A percentile compares a stretch with the other conserved stretches of the same genome.
These are phyloP conservation scores for Xenopus borealis DNA, from an alignment of 2,113 vertebrate genomes.

Conservation along the genomic window DNA sequence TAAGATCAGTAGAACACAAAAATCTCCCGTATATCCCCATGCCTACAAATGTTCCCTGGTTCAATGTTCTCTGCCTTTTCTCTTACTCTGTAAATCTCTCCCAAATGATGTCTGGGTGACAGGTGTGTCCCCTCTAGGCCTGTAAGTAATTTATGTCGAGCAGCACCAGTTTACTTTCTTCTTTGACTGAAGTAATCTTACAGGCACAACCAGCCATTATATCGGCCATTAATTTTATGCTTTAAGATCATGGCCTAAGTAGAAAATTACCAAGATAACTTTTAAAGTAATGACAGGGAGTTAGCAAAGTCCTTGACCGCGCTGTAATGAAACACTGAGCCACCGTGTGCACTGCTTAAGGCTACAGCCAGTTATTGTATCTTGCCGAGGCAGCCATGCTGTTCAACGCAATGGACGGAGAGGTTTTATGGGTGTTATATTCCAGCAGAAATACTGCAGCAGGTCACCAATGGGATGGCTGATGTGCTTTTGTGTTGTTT, in stretches of 20 bases:
- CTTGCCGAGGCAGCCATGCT: constrained; percentile 2
- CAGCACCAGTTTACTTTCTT: constrained; percentile 9
- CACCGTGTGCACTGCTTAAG: neutral
- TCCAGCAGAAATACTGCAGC: neutral
- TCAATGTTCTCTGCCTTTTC: neutral
- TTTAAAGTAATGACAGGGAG: constrained; percentile 14
- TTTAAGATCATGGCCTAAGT: neutral
- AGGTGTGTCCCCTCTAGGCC: neutral
- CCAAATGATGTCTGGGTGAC: neutral
- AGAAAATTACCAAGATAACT: constrained; percentile 33
- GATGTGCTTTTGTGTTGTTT: constrained; percentile 1
- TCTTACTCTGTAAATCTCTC: neutral
- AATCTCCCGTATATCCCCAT: too few species aligned
- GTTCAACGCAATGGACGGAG: constrained; percentile 23
- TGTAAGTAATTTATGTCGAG: neutral
- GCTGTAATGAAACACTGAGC: constrained; percentile 5
- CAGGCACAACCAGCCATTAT: neutral
- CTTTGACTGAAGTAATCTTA: constrained; percentile 7
- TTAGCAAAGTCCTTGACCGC: constrained; percentile 34
- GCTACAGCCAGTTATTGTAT: constrained; percentile 17
- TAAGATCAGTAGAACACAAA: too few species aligned
- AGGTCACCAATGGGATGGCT: constrained; percentile 10
- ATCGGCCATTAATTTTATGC: constrained; percentile 14
- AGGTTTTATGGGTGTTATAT: constrained; percentile 28
- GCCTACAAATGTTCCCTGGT: neutral